phyloP scores from a whole-genome alignment of 2,797 vertebrate species.

The Schizopygopsis pylzovi region DNA sequence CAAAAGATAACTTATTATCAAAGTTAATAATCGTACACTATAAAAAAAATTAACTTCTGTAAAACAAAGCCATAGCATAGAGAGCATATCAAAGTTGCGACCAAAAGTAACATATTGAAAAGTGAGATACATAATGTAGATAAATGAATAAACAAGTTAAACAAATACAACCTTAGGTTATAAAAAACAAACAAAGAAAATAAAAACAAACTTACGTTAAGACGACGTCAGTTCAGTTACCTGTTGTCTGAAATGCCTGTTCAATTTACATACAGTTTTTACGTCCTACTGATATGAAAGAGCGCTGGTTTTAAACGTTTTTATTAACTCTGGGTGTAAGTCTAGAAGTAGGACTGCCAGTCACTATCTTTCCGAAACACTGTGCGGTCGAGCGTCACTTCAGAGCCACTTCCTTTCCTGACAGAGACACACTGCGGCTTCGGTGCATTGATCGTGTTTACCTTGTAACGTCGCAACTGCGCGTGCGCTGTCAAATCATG shows the following conservation, averaged over 20 bases:
- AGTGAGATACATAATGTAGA: background rate
- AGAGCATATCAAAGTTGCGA: background rate
- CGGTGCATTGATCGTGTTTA: background rate
- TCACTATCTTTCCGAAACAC: background rate
- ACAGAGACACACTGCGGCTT: background rate
- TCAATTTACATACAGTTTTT: background rate
- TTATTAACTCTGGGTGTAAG: background rate
- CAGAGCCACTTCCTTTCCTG: conserved; percentile 5
- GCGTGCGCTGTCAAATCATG: conserved; percentile 38
- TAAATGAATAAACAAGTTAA: background rate
- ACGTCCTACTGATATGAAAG: background rate
- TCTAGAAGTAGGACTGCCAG: background rate
- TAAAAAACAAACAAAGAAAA: too few species aligned
- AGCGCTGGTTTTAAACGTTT: background rate
- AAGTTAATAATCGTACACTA: background rate
- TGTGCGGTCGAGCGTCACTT: conserved; percentile 1
- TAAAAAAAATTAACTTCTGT: background rate
- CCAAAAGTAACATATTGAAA: background rate
- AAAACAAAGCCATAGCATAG: background rate
- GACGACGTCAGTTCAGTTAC: background rate
- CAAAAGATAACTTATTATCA: background rate
- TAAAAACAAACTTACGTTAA: background rate
- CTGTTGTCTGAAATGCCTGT: background rate
- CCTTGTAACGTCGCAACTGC: background rate
- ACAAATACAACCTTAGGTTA: background rate